Evolutionary conservation across 2,888 invertebrate species (phyloP).

Genomic region (Andrena trimmerana): DNA sequence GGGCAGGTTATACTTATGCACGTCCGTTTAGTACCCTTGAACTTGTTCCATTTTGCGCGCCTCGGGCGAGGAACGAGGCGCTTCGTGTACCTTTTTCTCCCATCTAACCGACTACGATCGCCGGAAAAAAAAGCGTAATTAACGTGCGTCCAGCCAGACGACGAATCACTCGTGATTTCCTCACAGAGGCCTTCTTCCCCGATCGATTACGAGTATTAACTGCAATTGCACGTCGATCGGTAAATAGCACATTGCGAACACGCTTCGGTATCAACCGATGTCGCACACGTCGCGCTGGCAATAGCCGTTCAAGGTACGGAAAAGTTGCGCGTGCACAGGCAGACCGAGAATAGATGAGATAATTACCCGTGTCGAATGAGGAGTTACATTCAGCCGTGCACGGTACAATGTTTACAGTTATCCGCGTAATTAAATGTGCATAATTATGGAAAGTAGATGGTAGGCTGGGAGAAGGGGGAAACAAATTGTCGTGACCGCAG

Average conservation of each 20-base stretch:
- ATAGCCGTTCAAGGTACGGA: slow-evolving; percentile 2
- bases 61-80: slow-evolving; percentile 4
- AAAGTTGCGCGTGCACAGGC: slow-evolving; percentile 5
- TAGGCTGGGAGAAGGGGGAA: not conserved
- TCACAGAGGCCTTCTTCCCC: not conserved
- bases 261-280: not conserved
- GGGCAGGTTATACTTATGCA: slow-evolving; percentile 54
- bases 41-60: slow-evolving; percentile 12
- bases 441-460: slow-evolving; percentile 32
- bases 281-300: not conserved
- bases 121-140: not conserved
- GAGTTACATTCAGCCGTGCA: slow-evolving; percentile 17
- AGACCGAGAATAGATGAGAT: slow-evolving; percentile 14
- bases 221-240: slow-evolving; percentile 1
- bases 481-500: slow-evolving; percentile 12
- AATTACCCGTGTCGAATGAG: slow-evolving; percentile 20
- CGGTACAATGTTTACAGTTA: slow-evolving; percentile 46
- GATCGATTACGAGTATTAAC: slow-evolving; percentile 7
- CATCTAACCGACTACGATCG: not conserved
- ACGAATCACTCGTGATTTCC: not conserved
- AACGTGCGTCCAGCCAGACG: not conserved
- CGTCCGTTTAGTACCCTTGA: slow-evolving; percentile 15
- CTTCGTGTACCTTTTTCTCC: slow-evolving; percentile 3
- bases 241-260: not conserved
- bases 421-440: slow-evolving; percentile 35